Evolutionary conservation across 2,888 invertebrate genomes (phyloP).

Genomic region (Cordilura impudica): DNA sequence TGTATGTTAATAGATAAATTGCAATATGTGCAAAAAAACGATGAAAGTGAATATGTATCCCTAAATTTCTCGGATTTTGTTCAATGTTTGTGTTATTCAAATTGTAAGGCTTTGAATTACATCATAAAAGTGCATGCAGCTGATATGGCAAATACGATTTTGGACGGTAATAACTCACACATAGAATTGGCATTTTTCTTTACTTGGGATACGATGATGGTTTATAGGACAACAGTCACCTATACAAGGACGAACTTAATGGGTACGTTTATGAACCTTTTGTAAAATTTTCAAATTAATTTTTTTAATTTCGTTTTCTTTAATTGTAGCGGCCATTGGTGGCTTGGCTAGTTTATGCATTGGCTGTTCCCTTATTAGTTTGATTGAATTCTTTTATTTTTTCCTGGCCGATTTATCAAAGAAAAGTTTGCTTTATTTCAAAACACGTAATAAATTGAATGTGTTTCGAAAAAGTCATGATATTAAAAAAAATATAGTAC

Average conservation of each 20-base stretch:
- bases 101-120: constrained; percentile 72
- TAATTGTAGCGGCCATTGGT: constrained; percentile 78
- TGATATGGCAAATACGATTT: constrained; percentile 41
- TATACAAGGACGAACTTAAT: constrained; percentile 78
- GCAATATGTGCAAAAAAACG: constrained; percentile 65
- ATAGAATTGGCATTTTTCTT: constrained; percentile 76
- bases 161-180: constrained; percentile 61
- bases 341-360: constrained; percentile 79
- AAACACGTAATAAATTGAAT: neutral
- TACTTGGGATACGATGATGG: constrained; percentile 71
- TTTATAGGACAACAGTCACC: constrained; percentile 76
- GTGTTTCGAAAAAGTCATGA: neutral
- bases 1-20: constrained; percentile 16
- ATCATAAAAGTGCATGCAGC: constrained; percentile 65
- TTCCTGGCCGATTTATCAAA: constrained; percentile 68
- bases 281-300: neutral
- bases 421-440: neutral
- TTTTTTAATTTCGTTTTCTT: neutral
- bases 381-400: constrained; percentile 77
- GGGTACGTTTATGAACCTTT: constrained; percentile 70
- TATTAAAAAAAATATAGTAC: neutral
- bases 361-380: constrained; percentile 78
- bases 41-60: constrained; percentile 67
- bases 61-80: constrained; percentile 65
- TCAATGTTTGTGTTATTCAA: constrained; percentile 72